These are phyloP conservation scores for Agrochola macilenta DNA, from an alignment of 2,888 invertebrate genomes.

Conservation along the genomic window DNA sequence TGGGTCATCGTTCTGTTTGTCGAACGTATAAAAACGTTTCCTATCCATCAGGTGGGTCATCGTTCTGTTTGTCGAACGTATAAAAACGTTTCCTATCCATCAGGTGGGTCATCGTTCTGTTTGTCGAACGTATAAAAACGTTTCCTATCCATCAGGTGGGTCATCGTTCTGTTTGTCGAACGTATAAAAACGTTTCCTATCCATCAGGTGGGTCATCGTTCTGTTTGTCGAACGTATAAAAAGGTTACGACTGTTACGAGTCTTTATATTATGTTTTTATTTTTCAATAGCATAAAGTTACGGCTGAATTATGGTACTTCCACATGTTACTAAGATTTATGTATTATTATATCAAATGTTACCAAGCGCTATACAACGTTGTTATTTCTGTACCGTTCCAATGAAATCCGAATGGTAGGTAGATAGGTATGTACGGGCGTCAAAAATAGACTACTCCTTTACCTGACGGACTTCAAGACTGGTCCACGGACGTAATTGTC, in stretches of 20 bases:
- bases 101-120: not conserved
- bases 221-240: not conserved
- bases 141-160: not conserved
- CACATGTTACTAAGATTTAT: not conserved
- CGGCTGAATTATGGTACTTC: not conserved
- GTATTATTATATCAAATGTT: not conserved
- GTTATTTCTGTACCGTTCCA: conserved; percentile 17
- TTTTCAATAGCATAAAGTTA: not conserved
- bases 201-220: not conserved
- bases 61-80: not conserved
- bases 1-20: not conserved
- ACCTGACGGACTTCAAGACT: conserved; percentile 31
- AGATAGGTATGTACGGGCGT: not conserved
- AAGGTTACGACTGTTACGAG: not conserved
- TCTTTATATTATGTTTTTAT: not conserved
- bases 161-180: too few relatives aligned
- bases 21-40: too few relatives aligned
- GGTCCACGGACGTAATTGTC: conserved; percentile 37
- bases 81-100: not conserved
- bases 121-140: not conserved
- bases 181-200: too few relatives aligned
- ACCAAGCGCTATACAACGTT: not conserved
- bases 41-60: too few relatives aligned
- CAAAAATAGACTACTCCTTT: conserved; percentile 47
- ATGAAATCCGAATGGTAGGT: conserved; percentile 20